phyloP scores from a whole-genome alignment of 2,888 invertebrate species.

The Thymelicus acteon region DNA sequence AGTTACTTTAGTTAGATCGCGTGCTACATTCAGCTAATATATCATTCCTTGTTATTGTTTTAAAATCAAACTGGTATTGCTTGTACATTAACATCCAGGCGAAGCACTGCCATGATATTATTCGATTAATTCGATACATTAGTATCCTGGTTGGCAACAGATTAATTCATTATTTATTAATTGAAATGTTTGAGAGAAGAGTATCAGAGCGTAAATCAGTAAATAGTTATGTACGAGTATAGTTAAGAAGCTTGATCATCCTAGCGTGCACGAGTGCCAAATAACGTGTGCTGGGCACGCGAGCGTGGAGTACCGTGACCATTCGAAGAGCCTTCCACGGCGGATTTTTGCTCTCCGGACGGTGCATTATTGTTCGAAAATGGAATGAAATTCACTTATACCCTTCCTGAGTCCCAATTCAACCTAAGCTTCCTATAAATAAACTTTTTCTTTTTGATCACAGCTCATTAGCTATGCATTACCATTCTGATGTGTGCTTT shows the following conservation, averaged over 20 bases:
- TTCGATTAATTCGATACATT: conserved; percentile 18
- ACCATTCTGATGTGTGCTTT: background rate
- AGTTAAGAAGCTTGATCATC: conserved; percentile 51
- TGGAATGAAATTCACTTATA: conserved; percentile 51
- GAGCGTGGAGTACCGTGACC: conserved; percentile 45
- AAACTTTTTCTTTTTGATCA: background rate
- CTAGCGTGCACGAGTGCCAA: conserved; percentile 69
- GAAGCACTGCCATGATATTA: conserved; percentile 24
- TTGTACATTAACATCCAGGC: conserved; percentile 36
- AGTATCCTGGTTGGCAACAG: conserved; percentile 8
- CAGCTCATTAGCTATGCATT: too few species aligned
- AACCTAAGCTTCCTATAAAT: background rate
- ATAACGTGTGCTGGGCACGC: conserved; percentile 52
- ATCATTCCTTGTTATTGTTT: conserved; percentile 37
- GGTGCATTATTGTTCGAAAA: conserved; percentile 51
- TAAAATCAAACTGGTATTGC: conserved; percentile 34
- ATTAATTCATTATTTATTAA: conserved; percentile 15
- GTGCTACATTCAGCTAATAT: conserved; percentile 31
- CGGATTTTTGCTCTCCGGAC: conserved; percentile 42
- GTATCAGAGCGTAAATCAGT: conserved; percentile 50
- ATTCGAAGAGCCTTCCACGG: conserved; percentile 43
- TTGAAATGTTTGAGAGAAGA: conserved; percentile 38
- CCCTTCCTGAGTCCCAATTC: background rate
- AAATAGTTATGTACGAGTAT: conserved; percentile 39
- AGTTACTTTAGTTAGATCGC: conserved; percentile 21